A percentile compares a stretch with the other conserved stretches of the same genome.
phyloP scores from a whole-genome alignment of 2,888 invertebrate species.

The Marasmarcha lunaedactyla region DNA sequence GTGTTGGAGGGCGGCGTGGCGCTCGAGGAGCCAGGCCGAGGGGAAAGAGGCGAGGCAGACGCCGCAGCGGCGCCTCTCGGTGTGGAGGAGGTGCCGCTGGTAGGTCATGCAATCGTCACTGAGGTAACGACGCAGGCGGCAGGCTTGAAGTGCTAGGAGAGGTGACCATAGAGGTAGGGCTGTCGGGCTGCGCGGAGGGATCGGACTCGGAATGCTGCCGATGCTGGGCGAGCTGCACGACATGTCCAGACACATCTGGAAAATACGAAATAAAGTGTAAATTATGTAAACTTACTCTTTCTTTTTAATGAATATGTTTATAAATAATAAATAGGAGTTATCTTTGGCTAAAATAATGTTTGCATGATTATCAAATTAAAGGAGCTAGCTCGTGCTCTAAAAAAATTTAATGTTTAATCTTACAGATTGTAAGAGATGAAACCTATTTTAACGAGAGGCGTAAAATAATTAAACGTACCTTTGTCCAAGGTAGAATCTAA shows the following conservation, averaged over 20 bases:
- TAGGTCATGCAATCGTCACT: slow-evolving; percentile 64
- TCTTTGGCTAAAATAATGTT: too few relatives aligned
- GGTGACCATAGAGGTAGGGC: slow-evolving; percentile 58
- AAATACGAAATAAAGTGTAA: slow-evolving; percentile 16
- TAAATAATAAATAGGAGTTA: too few relatives aligned
- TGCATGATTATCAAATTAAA: too few relatives aligned
- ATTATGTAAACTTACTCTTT: too few relatives aligned
- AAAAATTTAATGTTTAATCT: too few relatives aligned
- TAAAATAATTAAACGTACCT: not conserved
- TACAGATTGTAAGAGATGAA: too few relatives aligned
- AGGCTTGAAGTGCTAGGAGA: slow-evolving; percentile 57
- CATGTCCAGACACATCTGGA: slow-evolving; percentile 63
- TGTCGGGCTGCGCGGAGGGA: slow-evolving; percentile 42
- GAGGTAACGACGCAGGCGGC: slow-evolving; percentile 56
- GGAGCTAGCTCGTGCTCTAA: too few relatives aligned
- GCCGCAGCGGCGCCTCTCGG: slow-evolving; percentile 75
- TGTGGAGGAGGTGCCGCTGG: slow-evolving; percentile 42
- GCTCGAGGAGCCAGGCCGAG: slow-evolving; percentile 87
- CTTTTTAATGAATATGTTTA: slow-evolving; percentile 2
- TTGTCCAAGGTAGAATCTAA: not conserved
- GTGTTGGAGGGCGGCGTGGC: slow-evolving; percentile 87
- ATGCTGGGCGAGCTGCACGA: slow-evolving; percentile 28
- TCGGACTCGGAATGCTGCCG: slow-evolving; percentile 32
- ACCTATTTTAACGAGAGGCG: not conserved
- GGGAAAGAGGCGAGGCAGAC: slow-evolving; percentile 90